Percentiles rank a stretch among this genome's conserved stretches.
phyloP scores from a whole-genome alignment of 1,140 invertebrate species.

The Caenorhabditis inopinata region DNA sequence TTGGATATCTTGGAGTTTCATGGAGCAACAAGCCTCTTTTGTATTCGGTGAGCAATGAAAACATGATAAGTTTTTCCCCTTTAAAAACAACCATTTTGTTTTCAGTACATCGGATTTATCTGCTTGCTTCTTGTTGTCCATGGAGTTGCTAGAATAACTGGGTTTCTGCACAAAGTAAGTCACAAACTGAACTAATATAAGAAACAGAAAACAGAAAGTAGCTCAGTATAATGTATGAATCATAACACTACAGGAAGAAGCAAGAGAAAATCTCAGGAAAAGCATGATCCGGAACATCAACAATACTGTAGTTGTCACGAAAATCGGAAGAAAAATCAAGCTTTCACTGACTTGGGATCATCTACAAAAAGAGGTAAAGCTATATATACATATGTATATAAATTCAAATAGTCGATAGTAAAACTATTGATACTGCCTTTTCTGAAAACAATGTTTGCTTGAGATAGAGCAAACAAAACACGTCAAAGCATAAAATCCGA shows the following conservation, averaged over 20 bases:
- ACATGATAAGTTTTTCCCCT: too few species aligned
- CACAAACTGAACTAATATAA: neutral
- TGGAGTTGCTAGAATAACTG: neutral
- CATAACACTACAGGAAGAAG: constrained; percentile 19
- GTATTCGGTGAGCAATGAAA: constrained; percentile 1
- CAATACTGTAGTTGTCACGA: neutral
- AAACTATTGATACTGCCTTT: constrained; percentile 51
- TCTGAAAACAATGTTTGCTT: constrained; percentile 9
- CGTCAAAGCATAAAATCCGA: neutral
- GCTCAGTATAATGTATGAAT: neutral
- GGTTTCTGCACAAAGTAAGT: neutral
- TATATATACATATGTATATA: neutral
- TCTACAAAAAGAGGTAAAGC: constrained; percentile 74
- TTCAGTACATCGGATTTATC: constrained; percentile 34
- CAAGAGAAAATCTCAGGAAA: constrained; percentile 53
- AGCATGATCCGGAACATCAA: neutral
- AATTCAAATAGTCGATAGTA: neutral
- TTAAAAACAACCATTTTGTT: too few species aligned
- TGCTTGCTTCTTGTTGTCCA: constrained; percentile 27
- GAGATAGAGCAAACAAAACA: neutral
- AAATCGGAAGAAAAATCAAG: constrained; percentile 66
- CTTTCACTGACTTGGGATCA: constrained; percentile 76
- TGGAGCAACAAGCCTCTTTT: neutral
- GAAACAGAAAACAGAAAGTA: neutral
- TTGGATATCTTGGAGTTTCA: constrained; percentile 10